Percentiles rank a stretch among this genome's conserved stretches.
These are phyloP conservation scores for Gonioctena quinquepunctata DNA, from an alignment of 1,140 invertebrate species.

Conservation along the genomic window DNA sequence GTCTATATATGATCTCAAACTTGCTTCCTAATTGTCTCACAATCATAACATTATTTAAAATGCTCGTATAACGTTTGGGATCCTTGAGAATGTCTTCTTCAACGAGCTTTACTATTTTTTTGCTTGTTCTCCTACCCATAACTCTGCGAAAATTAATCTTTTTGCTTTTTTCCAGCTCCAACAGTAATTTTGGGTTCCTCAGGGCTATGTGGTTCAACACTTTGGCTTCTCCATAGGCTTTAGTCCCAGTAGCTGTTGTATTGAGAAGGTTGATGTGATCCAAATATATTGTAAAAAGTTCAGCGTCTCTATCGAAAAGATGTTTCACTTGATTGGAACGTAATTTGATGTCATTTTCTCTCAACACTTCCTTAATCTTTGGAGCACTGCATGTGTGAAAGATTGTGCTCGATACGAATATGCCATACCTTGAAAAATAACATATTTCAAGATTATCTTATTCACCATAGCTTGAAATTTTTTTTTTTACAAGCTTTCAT, in stretches of 20 bases:
- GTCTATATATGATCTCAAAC: neutral
- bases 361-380: constrained; percentile 17
- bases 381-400: constrained; percentile 13
- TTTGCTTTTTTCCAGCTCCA: constrained; percentile 1
- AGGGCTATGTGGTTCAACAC: constrained; percentile 13
- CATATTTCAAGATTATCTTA: too few species aligned
- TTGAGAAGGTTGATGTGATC: neutral
- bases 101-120: constrained; percentile 6
- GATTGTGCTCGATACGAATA: neutral
- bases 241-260: neutral
- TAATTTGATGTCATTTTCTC: neutral
- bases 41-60: neutral
- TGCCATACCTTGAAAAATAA: constrained; percentile 21
- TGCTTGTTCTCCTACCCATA: constrained; percentile 15
- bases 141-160: neutral
- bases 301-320: constrained; percentile 18
- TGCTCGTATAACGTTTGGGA: neutral
- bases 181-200: constrained; percentile 9
- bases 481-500: too few species aligned
- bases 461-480: too few species aligned
- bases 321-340: constrained; percentile 4
- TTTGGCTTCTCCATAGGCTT: neutral
- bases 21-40: neutral
- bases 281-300: constrained; percentile 17
- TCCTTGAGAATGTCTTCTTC: constrained; percentile 14